phyloP scores from a whole-genome alignment of 2,797 vertebrate species.

The Coracias cyanogaster region DNA sequence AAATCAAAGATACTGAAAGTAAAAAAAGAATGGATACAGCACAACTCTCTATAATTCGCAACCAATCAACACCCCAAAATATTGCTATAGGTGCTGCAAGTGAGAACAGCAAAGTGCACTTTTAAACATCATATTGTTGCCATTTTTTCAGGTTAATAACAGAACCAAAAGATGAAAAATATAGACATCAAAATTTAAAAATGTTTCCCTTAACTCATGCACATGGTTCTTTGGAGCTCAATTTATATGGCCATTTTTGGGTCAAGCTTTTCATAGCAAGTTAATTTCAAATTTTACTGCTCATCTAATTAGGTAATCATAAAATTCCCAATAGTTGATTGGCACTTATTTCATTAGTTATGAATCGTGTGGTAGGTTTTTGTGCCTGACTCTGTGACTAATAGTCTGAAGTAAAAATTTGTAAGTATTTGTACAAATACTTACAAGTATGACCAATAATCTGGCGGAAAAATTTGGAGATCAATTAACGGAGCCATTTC shows the following conservation, averaged over 20 bases:
- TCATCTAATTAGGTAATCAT: neutral
- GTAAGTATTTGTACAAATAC: neutral
- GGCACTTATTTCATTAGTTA: neutral
- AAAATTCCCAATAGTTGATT: neutral
- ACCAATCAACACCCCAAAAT: neutral
- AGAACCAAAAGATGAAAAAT: neutral
- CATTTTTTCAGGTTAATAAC: neutral
- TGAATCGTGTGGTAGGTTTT: neutral
- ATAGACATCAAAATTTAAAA: neutral
- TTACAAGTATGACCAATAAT: neutral
- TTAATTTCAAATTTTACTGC: neutral
- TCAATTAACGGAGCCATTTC: slow-evolving; percentile 3
- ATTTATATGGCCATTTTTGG: neutral
- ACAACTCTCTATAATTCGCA: neutral
- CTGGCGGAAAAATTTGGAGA: neutral
- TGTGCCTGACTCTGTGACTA: neutral
- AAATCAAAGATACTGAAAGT: neutral
- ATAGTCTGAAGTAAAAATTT: neutral
- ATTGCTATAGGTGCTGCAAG: neutral
- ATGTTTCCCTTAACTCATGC: neutral
- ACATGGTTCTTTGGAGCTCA: neutral
- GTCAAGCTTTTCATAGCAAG: neutral
- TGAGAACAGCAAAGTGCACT: neutral
- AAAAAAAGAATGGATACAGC: neutral
- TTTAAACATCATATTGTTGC: neutral